phyloP scores from a whole-genome alignment of 2,888 invertebrate species.

The Conops quadrifasciatus region DNA sequence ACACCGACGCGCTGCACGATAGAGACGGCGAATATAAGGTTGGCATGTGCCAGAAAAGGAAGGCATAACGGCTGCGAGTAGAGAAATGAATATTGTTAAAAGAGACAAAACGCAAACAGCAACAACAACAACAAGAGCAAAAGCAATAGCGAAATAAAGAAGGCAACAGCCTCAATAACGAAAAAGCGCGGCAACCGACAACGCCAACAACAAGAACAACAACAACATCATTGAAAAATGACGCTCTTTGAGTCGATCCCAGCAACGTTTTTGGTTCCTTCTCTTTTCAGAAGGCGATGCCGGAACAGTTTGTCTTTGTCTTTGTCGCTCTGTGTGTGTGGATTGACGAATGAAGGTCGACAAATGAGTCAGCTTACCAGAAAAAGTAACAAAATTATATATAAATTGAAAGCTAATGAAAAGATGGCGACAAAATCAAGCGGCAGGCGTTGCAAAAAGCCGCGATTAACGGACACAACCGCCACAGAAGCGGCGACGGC shows the following conservation, averaged over 20 bases:
- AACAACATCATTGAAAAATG: background rate
- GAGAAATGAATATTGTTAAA: constrained; percentile 22
- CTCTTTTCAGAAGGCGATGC: constrained; percentile 33
- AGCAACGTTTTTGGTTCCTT: constrained; percentile 32
- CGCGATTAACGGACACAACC: constrained; percentile 10
- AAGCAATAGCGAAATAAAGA: background rate
- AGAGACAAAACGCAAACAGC: constrained; percentile 36
- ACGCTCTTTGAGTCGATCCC: constrained; percentile 12
- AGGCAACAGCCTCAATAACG: constrained; percentile 24
- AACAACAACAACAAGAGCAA: constrained; percentile 8
- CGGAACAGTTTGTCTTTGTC: constrained; percentile 34
- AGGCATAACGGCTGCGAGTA: constrained; percentile 31
- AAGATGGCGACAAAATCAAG: constrained; percentile 20
- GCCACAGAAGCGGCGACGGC: background rate
- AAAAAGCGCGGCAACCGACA: constrained; percentile 45
- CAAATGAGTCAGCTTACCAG: constrained; percentile 24
- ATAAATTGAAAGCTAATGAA: constrained; percentile 40
- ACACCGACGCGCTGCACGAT: constrained; percentile 27
- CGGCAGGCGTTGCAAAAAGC: constrained; percentile 14
- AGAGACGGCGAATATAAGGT: constrained; percentile 47
- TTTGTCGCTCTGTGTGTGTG: constrained; percentile 21
- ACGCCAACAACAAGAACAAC: constrained; percentile 18
- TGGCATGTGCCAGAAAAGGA: constrained; percentile 47
- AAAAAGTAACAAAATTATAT: constrained; percentile 12
- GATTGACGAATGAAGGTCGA: constrained; percentile 19